Conservation (phyloP, 2,113 vertebrate species). For the Mastomys natalensis region DNA sequence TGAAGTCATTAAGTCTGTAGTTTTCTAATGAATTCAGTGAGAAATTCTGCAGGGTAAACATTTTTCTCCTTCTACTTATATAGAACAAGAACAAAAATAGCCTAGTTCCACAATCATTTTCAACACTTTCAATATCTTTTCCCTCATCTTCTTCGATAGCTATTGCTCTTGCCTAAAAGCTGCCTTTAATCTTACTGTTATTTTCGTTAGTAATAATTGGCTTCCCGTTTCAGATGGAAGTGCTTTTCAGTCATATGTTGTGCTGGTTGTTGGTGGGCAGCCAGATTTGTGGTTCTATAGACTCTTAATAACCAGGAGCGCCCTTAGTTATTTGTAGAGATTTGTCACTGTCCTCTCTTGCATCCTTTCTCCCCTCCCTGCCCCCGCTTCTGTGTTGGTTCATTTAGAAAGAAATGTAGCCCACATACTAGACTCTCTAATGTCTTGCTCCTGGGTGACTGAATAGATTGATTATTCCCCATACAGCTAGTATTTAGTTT, state of each 20-base stretch:
- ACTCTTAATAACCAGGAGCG: not conserved
- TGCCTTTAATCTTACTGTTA: conserved; percentile 1
- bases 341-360: not conserved
- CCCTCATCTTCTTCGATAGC: not conserved
- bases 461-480: not conserved
- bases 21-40: not conserved
- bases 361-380: not conserved
- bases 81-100: conserved; percentile 12
- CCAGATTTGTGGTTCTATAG: not conserved
- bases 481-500: not conserved
- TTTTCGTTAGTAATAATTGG: not conserved
- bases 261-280: not conserved
- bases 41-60: not conserved
- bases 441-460: not conserved
- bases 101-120: not conserved
- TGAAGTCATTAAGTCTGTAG: not conserved
- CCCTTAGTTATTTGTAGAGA: not conserved
- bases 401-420: not conserved
- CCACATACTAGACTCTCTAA: not conserved
- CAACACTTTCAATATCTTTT: not conserved
- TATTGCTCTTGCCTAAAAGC: not conserved
- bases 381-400: not conserved
- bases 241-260: not conserved
- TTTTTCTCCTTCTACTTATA: not conserved
- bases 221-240: not conserved